A percentile compares a stretch with the other conserved stretches of the same genome.
These are phyloP conservation scores for Gryon sp. DNA, from an alignment of 1,140 invertebrate genomes.

Conservation along the genomic window DNA sequence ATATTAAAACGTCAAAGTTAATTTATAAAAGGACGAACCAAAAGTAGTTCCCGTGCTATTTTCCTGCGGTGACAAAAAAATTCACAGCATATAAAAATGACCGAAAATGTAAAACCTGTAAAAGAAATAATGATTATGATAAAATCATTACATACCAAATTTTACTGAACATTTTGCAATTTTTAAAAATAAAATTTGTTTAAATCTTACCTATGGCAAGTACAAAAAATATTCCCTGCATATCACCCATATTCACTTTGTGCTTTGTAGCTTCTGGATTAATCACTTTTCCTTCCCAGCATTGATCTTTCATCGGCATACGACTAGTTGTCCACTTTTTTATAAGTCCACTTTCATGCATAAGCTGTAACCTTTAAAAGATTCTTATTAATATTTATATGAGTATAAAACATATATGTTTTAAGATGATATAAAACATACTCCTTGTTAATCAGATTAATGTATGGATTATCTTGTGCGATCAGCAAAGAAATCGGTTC, in stretches of 20 bases:
- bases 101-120: conserved; percentile 80
- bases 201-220: conserved; percentile 84
- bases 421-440: conserved; percentile 75
- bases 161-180: background rate
- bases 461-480: conserved; percentile 86
- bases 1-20: no score
- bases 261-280: conserved; percentile 87
- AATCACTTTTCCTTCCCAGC: conserved; percentile 82
- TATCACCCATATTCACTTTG: conserved; percentile 91
- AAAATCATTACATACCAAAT: background rate
- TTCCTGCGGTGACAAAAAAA: conserved; percentile 79
- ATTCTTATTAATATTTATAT: background rate
- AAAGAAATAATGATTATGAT: conserved; percentile 15
- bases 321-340: conserved; percentile 89
- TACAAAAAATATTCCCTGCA: conserved; percentile 94
- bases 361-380: conserved; percentile 83
- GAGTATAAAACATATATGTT: no score
- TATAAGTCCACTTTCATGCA: conserved; percentile 92
- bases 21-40: conserved; percentile 82
- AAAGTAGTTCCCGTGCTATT: conserved; percentile 77
- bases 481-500: conserved; percentile 90
- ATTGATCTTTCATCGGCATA: conserved; percentile 89
- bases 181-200: background rate
- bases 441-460: conserved; percentile 82
- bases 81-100: conserved; percentile 80